These are phyloP conservation scores for Thecophora atra DNA, from an alignment of 2,888 invertebrate species.

Conservation along the genomic window DNA sequence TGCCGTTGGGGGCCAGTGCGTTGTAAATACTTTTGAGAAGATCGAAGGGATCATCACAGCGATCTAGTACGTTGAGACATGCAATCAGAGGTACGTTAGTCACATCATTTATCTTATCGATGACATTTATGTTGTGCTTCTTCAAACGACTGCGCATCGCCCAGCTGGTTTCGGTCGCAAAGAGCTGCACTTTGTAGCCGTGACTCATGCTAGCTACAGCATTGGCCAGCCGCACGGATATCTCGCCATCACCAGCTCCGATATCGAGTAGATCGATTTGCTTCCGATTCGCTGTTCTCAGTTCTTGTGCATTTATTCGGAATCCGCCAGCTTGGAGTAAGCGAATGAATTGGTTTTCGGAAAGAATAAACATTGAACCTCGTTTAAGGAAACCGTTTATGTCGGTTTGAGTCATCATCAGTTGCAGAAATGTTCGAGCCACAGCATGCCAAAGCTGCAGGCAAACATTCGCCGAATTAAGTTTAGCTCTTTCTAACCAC, in stretches of 20 bases:
- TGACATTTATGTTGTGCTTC: constrained; percentile 68
- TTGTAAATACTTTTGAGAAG: constrained; percentile 79
- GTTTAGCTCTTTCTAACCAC: constrained; percentile 64
- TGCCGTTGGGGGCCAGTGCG: constrained; percentile 78
- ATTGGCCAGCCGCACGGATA: constrained; percentile 79
- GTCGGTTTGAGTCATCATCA: constrained; percentile 94
- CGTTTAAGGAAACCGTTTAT: constrained; percentile 92
- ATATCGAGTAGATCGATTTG: constrained; percentile 78
- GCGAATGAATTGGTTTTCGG: constrained; percentile 79
- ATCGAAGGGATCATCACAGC: constrained; percentile 85
- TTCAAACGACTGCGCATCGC: constrained; percentile 86
- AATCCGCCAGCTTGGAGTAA: constrained; percentile 61
- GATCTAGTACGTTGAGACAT: constrained; percentile 93
- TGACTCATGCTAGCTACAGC: constrained; percentile 75
- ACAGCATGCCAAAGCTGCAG: constrained; percentile 91
- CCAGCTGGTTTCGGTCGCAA: constrained; percentile 90
- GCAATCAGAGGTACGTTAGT: constrained; percentile 62
- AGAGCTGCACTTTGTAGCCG: constrained; percentile 73
- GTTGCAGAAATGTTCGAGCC: constrained; percentile 83
- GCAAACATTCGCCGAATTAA: constrained; percentile 70
- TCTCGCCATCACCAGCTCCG: constrained; percentile 96
- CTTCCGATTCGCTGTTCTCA: constrained; percentile 8
- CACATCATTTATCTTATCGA: constrained; percentile 59
- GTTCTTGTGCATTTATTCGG: constrained; percentile 38
- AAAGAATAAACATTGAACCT: constrained; percentile 97